Evolutionary conservation across 2,888 invertebrate species (phyloP), one percentile per base, ranked within the genome.

Genomic region (Heliconius sara): DNA sequence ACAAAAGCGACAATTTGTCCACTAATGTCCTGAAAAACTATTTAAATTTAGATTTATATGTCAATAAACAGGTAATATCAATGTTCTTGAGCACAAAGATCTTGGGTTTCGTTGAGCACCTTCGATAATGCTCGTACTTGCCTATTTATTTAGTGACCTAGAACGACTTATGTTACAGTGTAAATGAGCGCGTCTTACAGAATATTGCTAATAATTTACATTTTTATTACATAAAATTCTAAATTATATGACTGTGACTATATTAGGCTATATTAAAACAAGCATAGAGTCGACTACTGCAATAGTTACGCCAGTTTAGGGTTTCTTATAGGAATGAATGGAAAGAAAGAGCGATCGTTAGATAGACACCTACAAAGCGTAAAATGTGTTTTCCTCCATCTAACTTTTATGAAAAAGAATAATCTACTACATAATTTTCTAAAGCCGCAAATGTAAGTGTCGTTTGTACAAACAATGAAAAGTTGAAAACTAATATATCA

Each of bases 131-230:
- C 5, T n/a, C 73, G 43, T 47, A 70, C 34, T 73, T n/a, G 60
- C 73, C 73, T 73, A 73, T 73, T 39, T 73, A 73, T n/a, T 60
- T 73, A 73, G 34, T 73, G 73, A 73, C 73, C 57, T 73, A 39
- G 73, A 73, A 73, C 76, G 67, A 3, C 52, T 67, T 12, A n/a
- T 52, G 27, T 66, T 76, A 76, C 73, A 73, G 4, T 12, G 60
- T 57, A n/a, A 72, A 57, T n/a, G 30, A 73, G 5, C 22, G 39
- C 25, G 22, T 13, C 16, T 70, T 43, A 47, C 43, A 25, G 70
- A 70, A 70, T 43, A 13, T 70, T 70, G 43, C 70, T 13, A 43
- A 25, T 43, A 3, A 70, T 70, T 70, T 25, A 16, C 43, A 70
- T 70, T 43, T 70, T 39, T 13, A 43, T 43, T 9, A 34, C 39